These are phyloP conservation scores for Lordiphosa andalusiaca DNA, from an alignment of 2,888 invertebrate genomes.

Conservation along the genomic window DNA sequence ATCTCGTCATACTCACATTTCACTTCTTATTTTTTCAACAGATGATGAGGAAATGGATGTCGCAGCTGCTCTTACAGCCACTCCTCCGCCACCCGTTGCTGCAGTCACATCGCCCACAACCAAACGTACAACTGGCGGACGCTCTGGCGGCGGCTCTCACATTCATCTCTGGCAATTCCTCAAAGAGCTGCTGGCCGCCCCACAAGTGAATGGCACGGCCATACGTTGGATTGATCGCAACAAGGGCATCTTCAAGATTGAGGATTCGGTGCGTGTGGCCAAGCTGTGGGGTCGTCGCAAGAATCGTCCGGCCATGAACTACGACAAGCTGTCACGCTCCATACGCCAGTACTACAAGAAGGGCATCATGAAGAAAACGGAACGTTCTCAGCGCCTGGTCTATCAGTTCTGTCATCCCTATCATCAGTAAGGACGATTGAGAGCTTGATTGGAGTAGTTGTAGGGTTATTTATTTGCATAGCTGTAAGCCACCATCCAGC, in stretches of 20 bases:
- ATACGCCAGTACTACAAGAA: constrained; percentile 99
- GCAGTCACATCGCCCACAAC: constrained; percentile 46
- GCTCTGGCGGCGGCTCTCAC: constrained; percentile 87
- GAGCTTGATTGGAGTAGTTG: constrained; percentile 33
- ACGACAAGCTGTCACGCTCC: constrained; percentile 98
- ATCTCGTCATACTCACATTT: neutral
- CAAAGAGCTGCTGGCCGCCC: constrained; percentile 94
- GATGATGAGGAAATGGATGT: constrained; percentile 80
- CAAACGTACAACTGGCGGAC: constrained; percentile 56
- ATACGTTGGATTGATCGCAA: constrained; percentile 98
- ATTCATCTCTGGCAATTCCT: constrained; percentile 99
- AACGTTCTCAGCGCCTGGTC: constrained; percentile 97
- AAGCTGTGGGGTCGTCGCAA: constrained; percentile 98
- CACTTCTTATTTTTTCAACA: constrained; percentile 27
- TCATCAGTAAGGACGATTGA: constrained; percentile 83
- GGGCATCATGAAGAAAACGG: constrained; percentile 99
- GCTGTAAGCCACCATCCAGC: constrained; percentile 34
- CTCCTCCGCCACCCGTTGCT: constrained; percentile 28
- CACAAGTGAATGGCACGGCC: constrained; percentile 93
- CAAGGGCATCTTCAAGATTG: constrained; percentile 98
- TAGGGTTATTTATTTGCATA: constrained; percentile 57
- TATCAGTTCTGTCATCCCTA: constrained; percentile 99
- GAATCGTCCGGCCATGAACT: constrained; percentile 99
- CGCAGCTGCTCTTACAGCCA: constrained; percentile 21
- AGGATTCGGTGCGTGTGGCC: constrained; percentile 98